A percentile compares a stretch with the other conserved stretches of the same genome.
Conservation (phyloP, 2,797 vertebrate species). For the Mus caroli region DNA sequence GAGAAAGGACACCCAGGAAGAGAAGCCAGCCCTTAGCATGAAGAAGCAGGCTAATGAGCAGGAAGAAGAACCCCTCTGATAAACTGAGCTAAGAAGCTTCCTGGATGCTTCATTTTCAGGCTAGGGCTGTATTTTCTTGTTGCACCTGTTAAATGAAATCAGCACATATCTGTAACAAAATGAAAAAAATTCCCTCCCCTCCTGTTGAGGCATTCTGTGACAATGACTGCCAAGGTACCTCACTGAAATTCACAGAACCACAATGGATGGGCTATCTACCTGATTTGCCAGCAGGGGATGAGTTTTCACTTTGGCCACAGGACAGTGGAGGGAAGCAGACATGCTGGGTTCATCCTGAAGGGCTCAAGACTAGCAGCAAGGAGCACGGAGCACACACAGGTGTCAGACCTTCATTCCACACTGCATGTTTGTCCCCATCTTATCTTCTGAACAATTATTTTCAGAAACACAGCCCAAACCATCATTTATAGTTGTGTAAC, state of each 20-base stretch:
- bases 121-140: neutral
- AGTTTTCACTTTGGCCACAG: neutral
- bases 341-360: neutral
- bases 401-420: neutral
- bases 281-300: neutral
- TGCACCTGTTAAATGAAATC: slow-evolving; percentile 12
- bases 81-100: neutral
- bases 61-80: neutral
- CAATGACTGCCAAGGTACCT: neutral
- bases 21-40: neutral
- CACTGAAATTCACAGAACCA: neutral
- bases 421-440: neutral
- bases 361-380: neutral
- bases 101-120: neutral
- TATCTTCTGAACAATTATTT: slow-evolving; percentile 46
- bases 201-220: neutral
- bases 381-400: neutral
- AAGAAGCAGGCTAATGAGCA: neutral
- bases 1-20: neutral
- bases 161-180: neutral
- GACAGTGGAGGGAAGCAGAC: neutral
- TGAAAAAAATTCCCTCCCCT: neutral
- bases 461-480: neutral
- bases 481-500: neutral
- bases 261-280: neutral